Evolutionary conservation across 2,113 vertebrate genomes (phyloP).

Genomic region (Gulo gulo): DNA sequence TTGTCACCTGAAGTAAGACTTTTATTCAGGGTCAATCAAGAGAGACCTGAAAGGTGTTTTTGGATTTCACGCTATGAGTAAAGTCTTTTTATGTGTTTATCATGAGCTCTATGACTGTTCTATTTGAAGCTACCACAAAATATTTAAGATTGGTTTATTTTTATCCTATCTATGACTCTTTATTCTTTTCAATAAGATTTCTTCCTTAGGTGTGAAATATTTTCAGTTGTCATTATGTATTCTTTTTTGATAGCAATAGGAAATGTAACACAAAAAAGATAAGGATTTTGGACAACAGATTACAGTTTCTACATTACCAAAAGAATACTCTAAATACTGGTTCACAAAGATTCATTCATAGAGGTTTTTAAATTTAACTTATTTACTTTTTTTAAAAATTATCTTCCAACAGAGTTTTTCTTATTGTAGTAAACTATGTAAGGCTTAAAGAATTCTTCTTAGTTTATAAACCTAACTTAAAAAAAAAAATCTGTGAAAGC

Average conservation of each 20-base stretch:
- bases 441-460: background rate
- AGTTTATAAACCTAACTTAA: background rate
- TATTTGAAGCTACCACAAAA: constrained; percentile 59
- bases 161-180: constrained; percentile 2
- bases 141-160: constrained; percentile 63
- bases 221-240: constrained; percentile 49
- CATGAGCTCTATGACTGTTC: constrained; percentile 53
- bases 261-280: constrained; percentile 54
- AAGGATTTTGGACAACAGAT: constrained; percentile 41
- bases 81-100: constrained; percentile 78
- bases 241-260: constrained; percentile 28
- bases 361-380: constrained; percentile 2
- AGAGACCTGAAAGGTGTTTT: constrained; percentile 79
- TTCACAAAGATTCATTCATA: background rate
- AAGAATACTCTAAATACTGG: background rate
- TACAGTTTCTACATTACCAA: background rate
- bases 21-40: constrained; percentile 82
- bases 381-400: background rate
- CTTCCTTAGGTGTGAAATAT: constrained; percentile 22
- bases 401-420: constrained; percentile 15
- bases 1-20: constrained; percentile 83
- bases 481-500: background rate
- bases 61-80: constrained; percentile 70
- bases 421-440: background rate
- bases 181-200: constrained; percentile 52